phyloP scores from a whole-genome alignment of 2,113 vertebrate species.

The Cervus canadensis region DNA sequence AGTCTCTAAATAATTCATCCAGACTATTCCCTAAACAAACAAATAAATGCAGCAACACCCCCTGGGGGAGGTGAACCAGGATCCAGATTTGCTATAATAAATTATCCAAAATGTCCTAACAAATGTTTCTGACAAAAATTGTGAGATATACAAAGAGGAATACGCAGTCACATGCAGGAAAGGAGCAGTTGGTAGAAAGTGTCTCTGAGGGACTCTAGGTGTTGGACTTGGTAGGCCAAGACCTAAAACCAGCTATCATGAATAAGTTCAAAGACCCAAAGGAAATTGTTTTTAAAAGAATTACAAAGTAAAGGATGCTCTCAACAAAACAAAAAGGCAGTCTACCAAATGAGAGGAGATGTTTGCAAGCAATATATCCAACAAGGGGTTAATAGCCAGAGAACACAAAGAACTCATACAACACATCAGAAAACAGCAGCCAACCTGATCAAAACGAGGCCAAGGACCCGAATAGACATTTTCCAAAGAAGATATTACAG shows the following conservation, averaged over 20 bases:
- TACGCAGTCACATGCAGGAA: rapidly evolving
- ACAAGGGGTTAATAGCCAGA: not conserved
- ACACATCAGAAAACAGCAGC: not conserved
- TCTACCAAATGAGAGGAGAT: not conserved
- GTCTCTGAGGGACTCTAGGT: not conserved
- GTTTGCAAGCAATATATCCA: not conserved
- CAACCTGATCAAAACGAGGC: not conserved
- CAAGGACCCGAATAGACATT: not conserved
- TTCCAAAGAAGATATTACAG: not conserved
- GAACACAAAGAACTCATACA: not conserved
- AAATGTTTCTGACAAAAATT: not conserved
- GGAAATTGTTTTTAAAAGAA: not conserved
- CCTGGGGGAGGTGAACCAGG: not conserved
- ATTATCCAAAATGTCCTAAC: not conserved
- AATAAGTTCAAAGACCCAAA: not conserved
- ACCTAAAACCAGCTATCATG: too few species aligned
- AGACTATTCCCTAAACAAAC: not conserved
- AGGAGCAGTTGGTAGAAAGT: not conserved
- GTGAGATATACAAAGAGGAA: not conserved
- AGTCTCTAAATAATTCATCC: not conserved
- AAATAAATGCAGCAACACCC: not conserved
- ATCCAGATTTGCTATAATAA: not conserved
- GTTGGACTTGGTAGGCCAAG: not conserved
- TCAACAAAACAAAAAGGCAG: not conserved
- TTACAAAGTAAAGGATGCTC: not conserved